A percentile compares a stretch with the other conserved stretches of the same genome.
These are phyloP conservation scores for Rhinogobio ventralis DNA, from an alignment of 2,797 vertebrate species.

Conservation along the genomic window DNA sequence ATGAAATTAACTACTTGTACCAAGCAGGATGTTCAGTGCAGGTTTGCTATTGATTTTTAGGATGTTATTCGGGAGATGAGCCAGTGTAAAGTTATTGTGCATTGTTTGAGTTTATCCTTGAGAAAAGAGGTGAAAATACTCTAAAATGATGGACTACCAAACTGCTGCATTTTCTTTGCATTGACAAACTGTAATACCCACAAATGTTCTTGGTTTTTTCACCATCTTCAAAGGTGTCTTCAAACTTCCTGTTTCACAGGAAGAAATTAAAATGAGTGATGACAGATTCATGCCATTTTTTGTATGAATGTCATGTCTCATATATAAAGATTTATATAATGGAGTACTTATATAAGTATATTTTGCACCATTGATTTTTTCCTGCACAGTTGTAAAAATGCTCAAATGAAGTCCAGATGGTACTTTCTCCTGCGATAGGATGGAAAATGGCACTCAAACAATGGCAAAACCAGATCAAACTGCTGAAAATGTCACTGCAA, in stretches of 20 bases:
- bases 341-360: conserved; percentile 57
- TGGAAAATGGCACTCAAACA: conserved; percentile 15
- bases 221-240: conserved; percentile 22
- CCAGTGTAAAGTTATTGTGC: conserved; percentile 30
- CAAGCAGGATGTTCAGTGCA: conserved; percentile 47
- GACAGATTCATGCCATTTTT: conserved; percentile 27
- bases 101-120: conserved; percentile 20
- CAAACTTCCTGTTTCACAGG: conserved; percentile 24
- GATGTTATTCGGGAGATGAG: conserved; percentile 27
- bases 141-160: background rate
- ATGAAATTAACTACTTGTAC: conserved; percentile 8
- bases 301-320: conserved; percentile 9
- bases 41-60: conserved; percentile 19
- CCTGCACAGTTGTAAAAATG: conserved; percentile 3
- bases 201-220: conserved; percentile 22
- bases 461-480: background rate
- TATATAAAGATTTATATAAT: conserved; percentile 16
- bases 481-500: conserved; percentile 85
- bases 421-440: background rate
- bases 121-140: conserved; percentile 4
- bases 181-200: conserved; percentile 9
- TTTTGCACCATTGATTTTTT: background rate
- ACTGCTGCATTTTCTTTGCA: conserved; percentile 1
- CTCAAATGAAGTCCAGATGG: conserved; percentile 1
- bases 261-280: conserved; percentile 13